Evolutionary conservation across 2,888 invertebrate genomes (phyloP).

Genomic region (Disparrhopalites patrizii): DNA sequence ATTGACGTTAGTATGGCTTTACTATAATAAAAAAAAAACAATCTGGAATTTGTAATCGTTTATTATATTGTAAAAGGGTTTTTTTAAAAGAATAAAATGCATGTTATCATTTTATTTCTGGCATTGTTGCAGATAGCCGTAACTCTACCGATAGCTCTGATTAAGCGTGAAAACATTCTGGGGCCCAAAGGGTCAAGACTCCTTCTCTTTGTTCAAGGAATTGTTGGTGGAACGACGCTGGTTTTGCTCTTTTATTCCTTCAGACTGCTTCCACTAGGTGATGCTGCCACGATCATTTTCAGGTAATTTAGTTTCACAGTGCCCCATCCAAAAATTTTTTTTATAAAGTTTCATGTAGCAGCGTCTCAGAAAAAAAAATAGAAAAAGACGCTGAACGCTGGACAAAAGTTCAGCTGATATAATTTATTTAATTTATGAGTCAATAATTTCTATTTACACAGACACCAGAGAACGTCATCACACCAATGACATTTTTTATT

Average conservation of each 20-base stretch:
- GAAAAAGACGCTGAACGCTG: too few relatives aligned
- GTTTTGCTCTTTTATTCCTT: conserved; percentile 55
- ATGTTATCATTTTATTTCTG: neutral
- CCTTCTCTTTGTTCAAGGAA: conserved; percentile 52
- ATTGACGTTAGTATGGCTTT: too few relatives aligned
- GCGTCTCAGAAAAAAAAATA: too few relatives aligned
- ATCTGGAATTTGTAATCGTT: neutral
- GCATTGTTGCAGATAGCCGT: conserved; percentile 47
- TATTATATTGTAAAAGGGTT: neutral
- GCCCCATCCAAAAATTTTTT: too few relatives aligned
- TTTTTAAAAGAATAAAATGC: neutral
- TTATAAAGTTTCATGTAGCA: too few relatives aligned
- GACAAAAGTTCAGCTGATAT: too few relatives aligned
- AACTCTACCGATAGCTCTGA: conserved; percentile 51
- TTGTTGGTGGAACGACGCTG: conserved; percentile 54
- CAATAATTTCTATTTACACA: too few relatives aligned
- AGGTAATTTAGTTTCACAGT: conserved; percentile 38
- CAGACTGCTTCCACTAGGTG: conserved; percentile 54
- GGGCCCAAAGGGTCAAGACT: conserved; percentile 53
- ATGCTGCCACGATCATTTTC: conserved; percentile 56
- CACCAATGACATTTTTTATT: too few relatives aligned
- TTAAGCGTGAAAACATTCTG: conserved; percentile 50
- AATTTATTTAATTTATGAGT: too few relatives aligned
- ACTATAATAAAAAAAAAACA: neutral
- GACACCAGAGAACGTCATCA: too few relatives aligned